Conservation (phyloP, 2,888 invertebrate genomes). For the Sympetrum striolatum region DNA sequence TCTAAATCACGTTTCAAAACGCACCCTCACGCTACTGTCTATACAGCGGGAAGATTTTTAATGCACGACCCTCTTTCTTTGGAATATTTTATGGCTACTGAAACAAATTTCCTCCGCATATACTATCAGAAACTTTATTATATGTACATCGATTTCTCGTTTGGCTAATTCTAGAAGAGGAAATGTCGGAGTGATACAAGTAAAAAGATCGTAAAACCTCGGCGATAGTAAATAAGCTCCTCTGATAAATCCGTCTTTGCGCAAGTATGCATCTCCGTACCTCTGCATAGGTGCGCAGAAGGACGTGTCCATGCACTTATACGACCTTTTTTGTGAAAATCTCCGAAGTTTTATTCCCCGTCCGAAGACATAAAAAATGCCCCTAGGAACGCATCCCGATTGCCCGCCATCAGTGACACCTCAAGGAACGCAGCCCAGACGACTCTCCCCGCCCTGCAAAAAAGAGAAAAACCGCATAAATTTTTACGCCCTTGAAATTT, state of each 20-base stretch:
- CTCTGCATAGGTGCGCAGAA: neutral
- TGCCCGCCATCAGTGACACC: constrained; percentile 20
- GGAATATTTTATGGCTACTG: neutral
- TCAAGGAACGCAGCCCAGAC: neutral
- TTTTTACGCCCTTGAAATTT: constrained; percentile 36
- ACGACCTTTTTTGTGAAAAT: neutral
- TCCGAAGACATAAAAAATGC: neutral
- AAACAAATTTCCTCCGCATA: constrained; percentile 5
- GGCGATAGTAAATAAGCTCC: neutral
- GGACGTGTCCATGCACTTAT: neutral
- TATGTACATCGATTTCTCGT: neutral
- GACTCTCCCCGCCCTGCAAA: neutral
- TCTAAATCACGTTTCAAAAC: too few species aligned
- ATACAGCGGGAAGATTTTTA: neutral
- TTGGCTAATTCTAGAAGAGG: neutral
- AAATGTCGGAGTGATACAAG: neutral
- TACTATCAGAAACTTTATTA: neutral
- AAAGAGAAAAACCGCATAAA: neutral
- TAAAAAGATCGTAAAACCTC: constrained; percentile 3
- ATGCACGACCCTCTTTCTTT: neutral
- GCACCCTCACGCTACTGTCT: too few species aligned
- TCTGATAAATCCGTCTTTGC: neutral
- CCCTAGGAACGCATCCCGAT: neutral
- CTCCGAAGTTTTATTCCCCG: neutral
- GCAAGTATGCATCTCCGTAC: too few species aligned